Conservation (phyloP, 2,797 vertebrate genomes). For the Varecia variegata region DNA sequence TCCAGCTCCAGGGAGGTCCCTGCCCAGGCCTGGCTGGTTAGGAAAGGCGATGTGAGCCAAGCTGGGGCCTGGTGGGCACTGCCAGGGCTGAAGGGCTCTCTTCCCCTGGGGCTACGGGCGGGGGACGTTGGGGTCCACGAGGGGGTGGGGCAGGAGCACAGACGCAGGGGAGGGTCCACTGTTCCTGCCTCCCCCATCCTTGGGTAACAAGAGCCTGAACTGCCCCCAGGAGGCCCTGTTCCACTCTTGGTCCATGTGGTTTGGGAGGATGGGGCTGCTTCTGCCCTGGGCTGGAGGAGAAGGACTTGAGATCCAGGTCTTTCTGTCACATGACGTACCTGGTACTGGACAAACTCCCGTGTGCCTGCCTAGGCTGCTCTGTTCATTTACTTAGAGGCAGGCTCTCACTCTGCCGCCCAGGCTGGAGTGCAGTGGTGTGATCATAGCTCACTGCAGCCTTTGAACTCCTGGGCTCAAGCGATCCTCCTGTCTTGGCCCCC, state of each 20-base stretch:
- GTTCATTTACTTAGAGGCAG: not conserved
- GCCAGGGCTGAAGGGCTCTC: too few species aligned
- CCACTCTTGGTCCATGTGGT: accelerated
- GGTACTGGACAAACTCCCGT: not conserved
- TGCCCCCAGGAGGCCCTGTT: not conserved
- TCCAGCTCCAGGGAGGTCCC: not conserved
- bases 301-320: not conserved
- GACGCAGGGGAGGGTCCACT: accelerated
- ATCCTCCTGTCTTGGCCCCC: not conserved
- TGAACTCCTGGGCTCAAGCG: not conserved
- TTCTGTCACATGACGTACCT: accelerated
- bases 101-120: too few species aligned
- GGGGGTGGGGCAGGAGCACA: not conserved
- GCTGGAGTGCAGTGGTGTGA: not conserved
- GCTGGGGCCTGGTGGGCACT: not conserved
- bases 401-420: not conserved
- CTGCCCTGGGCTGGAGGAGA: not conserved
- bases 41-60: not conserved
- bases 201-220: not conserved
- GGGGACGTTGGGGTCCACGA: too few species aligned
- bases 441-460: not conserved
- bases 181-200: not conserved
- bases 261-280: not conserved
- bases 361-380: accelerated
- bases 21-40: not conserved